Conservation (phyloP, 2,113 vertebrate species). For the Microcebus lehilahytsara region DNA sequence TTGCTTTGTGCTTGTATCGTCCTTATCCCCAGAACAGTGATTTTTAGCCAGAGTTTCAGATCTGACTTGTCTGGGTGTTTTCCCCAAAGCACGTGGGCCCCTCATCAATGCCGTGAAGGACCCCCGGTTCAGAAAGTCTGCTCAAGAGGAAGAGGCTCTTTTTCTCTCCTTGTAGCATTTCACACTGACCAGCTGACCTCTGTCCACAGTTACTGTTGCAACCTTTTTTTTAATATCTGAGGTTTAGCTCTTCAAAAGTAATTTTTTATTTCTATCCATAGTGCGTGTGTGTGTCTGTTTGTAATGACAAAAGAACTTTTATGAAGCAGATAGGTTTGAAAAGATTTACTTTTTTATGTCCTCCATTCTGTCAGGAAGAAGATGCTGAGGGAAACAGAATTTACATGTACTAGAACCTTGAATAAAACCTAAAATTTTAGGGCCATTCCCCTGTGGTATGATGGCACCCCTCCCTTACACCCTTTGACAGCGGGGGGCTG, state of each 20-base stretch:
- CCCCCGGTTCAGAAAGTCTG: neutral
- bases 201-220: neutral
- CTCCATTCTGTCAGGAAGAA: neutral
- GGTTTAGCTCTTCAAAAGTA: neutral
- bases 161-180: neutral
- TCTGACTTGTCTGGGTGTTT: neutral
- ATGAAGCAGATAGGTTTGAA: neutral
- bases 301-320: neutral
- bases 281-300: neutral
- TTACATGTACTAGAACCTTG: neutral
- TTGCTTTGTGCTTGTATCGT: neutral
- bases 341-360: neutral
- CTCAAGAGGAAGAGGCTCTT: neutral
- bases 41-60: neutral
- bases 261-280: neutral
- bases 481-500: neutral
- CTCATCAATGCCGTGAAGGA: neutral
- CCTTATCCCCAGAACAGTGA: neutral
- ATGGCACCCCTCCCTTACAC: accelerated
- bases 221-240: neutral
- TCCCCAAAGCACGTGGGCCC: neutral
- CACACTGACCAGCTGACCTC: neutral
- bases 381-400: neutral
- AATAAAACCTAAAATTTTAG: neutral
- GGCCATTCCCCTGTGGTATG: neutral